Percentiles rank a stretch among this genome's conserved stretches.
These are phyloP conservation scores for Drosophila nigrodunni DNA, from an alignment of 1,140 invertebrate species.

Conservation along the genomic window DNA sequence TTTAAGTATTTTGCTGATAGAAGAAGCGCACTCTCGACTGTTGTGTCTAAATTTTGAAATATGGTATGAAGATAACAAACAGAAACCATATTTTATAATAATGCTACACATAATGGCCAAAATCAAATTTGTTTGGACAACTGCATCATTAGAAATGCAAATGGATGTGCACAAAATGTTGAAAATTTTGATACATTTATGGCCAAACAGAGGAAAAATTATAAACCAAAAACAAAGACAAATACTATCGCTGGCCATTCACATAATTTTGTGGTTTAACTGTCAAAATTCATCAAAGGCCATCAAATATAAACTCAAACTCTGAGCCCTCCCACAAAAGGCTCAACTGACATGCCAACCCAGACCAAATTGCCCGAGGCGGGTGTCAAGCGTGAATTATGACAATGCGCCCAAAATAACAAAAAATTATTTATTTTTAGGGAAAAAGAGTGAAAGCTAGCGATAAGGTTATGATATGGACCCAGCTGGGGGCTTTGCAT, in stretches of 20 bases:
- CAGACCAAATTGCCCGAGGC: constrained; percentile 30
- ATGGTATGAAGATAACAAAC: constrained; percentile 47
- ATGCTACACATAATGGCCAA: constrained; percentile 25
- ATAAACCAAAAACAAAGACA: constrained; percentile 19
- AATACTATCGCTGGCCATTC: constrained; percentile 13
- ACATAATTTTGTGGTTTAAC: constrained; percentile 45
- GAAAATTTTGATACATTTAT: constrained; percentile 52
- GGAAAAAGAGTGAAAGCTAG: constrained; percentile 65
- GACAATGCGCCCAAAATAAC: constrained; percentile 41
- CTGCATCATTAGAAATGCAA: constrained; percentile 73
- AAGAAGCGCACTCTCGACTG: constrained; percentile 25
- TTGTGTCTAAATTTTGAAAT: constrained; percentile 49
- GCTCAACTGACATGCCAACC: constrained; percentile 16
- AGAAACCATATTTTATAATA: constrained; percentile 49
- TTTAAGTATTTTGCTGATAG: background rate
- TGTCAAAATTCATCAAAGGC: constrained; percentile 72
- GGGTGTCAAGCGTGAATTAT: constrained; percentile 66
- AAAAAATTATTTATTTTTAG: constrained; percentile 1
- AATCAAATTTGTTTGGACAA: constrained; percentile 50
- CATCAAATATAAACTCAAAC: constrained; percentile 44
- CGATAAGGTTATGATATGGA: constrained; percentile 58
- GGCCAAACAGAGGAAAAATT: constrained; percentile 42
- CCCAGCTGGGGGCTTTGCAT: constrained; percentile 45
- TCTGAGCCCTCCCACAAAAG: constrained; percentile 8
- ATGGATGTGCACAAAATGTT: constrained; percentile 45